Conservation (phyloP, 2,888 invertebrate genomes). For the Anaspis maculata region DNA sequence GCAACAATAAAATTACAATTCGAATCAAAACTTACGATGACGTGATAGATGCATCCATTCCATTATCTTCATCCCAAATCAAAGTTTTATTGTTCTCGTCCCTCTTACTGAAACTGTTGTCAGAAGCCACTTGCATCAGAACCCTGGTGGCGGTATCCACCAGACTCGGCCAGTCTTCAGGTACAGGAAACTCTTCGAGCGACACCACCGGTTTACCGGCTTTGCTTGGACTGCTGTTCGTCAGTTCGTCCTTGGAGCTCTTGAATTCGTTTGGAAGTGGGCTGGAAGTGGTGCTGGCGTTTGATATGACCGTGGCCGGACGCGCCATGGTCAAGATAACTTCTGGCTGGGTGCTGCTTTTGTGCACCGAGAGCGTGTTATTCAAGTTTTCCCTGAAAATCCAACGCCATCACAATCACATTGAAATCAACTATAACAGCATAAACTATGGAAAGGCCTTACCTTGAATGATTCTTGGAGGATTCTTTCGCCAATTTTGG, state of each 20-base stretch:
- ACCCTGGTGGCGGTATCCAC: conserved; percentile 71
- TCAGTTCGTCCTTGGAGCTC: conserved; percentile 47
- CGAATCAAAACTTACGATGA: conserved; percentile 34
- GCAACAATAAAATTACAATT: too few species aligned
- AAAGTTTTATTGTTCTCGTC: conserved; percentile 26
- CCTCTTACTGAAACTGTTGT: conserved; percentile 15
- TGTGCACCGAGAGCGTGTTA: conserved; percentile 32
- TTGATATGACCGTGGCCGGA: conserved; percentile 58
- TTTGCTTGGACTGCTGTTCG: conserved; percentile 30
- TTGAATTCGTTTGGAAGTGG: conserved; percentile 50
- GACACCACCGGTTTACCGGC: conserved; percentile 27
- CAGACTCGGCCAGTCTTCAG: conserved; percentile 70
- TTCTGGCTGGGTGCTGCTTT: conserved; percentile 46
- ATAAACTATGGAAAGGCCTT: background rate
- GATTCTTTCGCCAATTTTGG: conserved; percentile 23
- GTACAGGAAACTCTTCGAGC: conserved; percentile 51
- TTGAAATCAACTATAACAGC: background rate
- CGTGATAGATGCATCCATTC: conserved; percentile 37
- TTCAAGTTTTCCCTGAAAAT: conserved; percentile 33
- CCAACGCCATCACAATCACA: background rate
- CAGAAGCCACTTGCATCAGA: conserved; percentile 28
- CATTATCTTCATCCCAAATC: conserved; percentile 39
- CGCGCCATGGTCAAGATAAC: conserved; percentile 57
- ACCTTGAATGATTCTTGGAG: conserved; percentile 27
- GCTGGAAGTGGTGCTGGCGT: conserved; percentile 51